A percentile compares a stretch with the other conserved stretches of the same genome.
phyloP scores from a whole-genome alignment of 2,888 invertebrate genomes.

The Crematogaster levior region DNA sequence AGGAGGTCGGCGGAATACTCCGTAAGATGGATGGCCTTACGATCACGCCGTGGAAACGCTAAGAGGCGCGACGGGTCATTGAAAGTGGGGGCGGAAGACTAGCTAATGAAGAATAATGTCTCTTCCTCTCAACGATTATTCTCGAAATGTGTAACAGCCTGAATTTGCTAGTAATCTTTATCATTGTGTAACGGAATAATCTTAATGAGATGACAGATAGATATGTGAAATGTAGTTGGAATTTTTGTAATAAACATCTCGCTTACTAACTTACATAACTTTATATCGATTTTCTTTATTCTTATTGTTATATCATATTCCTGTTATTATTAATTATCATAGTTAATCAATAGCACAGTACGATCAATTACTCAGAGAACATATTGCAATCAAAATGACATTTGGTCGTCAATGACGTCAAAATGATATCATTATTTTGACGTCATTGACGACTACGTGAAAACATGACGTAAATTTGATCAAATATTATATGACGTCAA shows the following conservation, averaged over 20 bases:
- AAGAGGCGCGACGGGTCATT: constrained; percentile 85
- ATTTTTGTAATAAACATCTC: constrained; percentile 2
- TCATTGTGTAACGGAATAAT: constrained; percentile 15
- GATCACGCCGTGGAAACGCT: constrained; percentile 80
- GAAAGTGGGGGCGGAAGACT: constrained; percentile 79
- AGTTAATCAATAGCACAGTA: no score
- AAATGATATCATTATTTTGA: no score
- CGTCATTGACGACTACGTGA: no score
- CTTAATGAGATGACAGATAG: neutral
- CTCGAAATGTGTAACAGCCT: constrained; percentile 43
- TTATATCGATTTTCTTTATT: neutral
- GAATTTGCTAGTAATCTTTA: constrained; percentile 33
- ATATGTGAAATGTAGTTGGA: neutral
- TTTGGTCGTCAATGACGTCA: no score
- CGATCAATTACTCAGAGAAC: no score
- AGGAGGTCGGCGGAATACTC: constrained; percentile 65
- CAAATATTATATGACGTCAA: no score
- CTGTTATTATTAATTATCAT: neutral
- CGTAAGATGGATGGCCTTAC: constrained; percentile 81
- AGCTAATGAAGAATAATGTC: constrained; percentile 83
- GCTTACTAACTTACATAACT: neutral
- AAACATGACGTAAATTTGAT: no score
- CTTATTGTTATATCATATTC: neutral
- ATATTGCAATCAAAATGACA: no score
- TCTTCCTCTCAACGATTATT: constrained; percentile 65